Base-by-base conservation (phyloP, 2,888 invertebrate species). In the Ophraella communa region DNA sequence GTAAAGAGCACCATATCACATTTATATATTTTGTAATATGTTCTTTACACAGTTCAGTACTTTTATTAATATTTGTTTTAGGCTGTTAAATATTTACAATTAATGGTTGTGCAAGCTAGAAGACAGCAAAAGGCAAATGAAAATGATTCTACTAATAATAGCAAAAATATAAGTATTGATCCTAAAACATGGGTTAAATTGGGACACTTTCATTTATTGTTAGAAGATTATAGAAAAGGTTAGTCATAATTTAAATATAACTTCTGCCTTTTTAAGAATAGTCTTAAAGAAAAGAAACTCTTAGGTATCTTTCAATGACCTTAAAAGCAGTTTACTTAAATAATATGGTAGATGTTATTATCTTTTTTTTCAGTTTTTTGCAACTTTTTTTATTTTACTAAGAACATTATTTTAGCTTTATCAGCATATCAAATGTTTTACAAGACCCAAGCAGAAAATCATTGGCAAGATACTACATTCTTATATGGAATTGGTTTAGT, bases 351-450 rank as follows among this genome's bases (percentile, higher is more conserved):
- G n/a, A n/a, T n/a, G n/a, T n/a, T n/a, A n/a, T n/a, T n/a, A n/a
- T n/a, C n/a, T n/a, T n/a, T n/a, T n/a, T n/a, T n/a, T n/a, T n/a
- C n/a, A n/a, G n/a, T n/a, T n/a, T n/a, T n/a, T n/a, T n/a, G n/a
- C n/a, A n/a, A n/a, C n/a, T n/a, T n/a, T n/a, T n/a, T n/a, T n/a
- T n/a, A n/a, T n/a, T n/a, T n/a, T n/a, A n/a, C n/a, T n/a, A n/a
- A n/a, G n/a, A n/a, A n/a, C n/a, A n/a, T n/a, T 76, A 73, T 87
- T 87, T 52, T 84, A 98, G 98, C 98, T 4, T 88, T 98, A 84
- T 98, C 98, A 18, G 97, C 98, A 2, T 99, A 98, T 84, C 97
- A 98, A 84, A 95, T 94, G 81, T 96, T 92, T 83, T 92, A 89
- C 78, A 89, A 89, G 33, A 83, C 92, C 24, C 90, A 91, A 77